Conservation (phyloP, 2,797 vertebrate species). For the Fratercula arctica region DNA sequence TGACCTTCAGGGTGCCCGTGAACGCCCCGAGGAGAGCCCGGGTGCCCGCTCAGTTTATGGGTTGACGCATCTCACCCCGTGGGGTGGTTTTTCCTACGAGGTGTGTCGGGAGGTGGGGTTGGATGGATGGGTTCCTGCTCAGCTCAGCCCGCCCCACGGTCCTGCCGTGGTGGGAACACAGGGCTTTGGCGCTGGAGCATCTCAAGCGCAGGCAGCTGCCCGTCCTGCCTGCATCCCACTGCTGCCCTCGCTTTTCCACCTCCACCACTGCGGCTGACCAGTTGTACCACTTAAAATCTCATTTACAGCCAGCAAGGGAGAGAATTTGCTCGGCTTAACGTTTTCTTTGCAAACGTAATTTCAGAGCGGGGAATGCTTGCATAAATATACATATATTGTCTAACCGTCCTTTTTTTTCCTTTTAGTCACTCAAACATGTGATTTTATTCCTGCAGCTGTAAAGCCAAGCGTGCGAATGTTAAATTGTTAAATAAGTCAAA, state of each 20-base stretch:
- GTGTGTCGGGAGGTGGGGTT: background rate
- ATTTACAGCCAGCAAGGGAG: background rate
- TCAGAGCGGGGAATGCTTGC: background rate
- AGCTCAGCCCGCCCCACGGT: background rate
- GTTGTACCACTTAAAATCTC: background rate
- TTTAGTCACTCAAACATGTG: background rate
- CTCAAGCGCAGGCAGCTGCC: background rate
- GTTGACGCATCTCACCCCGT: fast-evolving
- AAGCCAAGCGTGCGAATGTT: background rate
- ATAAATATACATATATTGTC: background rate
- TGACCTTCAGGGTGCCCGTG: background rate
- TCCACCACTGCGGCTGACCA: background rate
- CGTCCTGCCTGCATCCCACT: background rate
- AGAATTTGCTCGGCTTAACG: background rate
- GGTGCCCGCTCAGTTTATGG: fast-evolving
- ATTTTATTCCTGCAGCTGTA: conserved; percentile 28
- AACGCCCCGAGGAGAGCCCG: background rate
- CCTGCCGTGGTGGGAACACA: fast-evolving
- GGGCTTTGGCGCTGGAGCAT: background rate
- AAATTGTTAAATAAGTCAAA: conserved; percentile 50
- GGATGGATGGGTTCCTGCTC: background rate
- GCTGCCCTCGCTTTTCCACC: background rate
- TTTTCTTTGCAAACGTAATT: background rate
- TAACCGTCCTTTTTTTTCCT: background rate
- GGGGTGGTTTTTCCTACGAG: background rate